Evolutionary conservation across 2,113 vertebrate genomes (phyloP).

Genomic region (Bubo scandiacus): DNA sequence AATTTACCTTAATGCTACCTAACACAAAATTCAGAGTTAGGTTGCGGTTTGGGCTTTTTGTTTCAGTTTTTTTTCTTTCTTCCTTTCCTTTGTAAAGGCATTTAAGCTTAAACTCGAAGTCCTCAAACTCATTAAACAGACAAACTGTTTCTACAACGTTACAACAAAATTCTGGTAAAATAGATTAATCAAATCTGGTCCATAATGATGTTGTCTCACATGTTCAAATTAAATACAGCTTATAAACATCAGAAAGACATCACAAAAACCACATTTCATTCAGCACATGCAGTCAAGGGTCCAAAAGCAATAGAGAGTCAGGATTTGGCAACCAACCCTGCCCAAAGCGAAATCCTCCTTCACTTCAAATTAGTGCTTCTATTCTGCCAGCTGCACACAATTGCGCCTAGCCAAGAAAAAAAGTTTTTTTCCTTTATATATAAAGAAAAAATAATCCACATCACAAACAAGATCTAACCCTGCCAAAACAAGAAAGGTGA

Average conservation of each 20-base stretch:
- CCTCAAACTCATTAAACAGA: neutral
- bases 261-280: neutral
- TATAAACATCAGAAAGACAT: neutral
- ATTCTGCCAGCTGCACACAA: neutral
- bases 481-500: neutral
- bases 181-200: neutral
- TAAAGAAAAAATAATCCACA: neutral
- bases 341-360: neutral
- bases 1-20: neutral
- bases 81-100: neutral
- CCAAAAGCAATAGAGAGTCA: neutral
- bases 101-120: neutral
- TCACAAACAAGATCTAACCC: neutral
- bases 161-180: neutral
- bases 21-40: neutral
- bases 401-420: neutral
- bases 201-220: neutral
- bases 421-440: neutral
- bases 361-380: neutral
- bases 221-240: neutral
- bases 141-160: neutral
- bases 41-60: neutral
- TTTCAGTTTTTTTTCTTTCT: neutral
- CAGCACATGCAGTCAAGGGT: neutral
- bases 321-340: neutral